phyloP scores from a whole-genome alignment of 2,888 invertebrate genomes.

The Syrphus vitripennis region DNA sequence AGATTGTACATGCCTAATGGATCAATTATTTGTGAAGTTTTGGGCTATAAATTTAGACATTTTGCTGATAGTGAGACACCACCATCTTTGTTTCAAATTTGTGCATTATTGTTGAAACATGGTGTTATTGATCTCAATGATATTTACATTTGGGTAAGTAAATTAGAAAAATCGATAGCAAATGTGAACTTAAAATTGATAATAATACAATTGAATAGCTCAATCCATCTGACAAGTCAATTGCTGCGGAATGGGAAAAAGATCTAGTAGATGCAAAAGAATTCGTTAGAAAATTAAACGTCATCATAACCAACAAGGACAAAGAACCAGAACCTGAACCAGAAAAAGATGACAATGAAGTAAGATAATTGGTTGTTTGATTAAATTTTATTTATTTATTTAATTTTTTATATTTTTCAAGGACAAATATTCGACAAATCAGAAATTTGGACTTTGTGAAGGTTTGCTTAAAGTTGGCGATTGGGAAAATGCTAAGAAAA shows the following conservation, averaged over 20 bases:
- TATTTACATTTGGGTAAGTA: conserved; percentile 93
- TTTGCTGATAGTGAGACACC: conserved; percentile 86
- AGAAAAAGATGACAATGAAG: conserved; percentile 87
- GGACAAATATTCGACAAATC: conserved; percentile 85
- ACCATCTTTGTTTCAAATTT: conserved; percentile 92
- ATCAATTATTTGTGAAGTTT: conserved; percentile 94
- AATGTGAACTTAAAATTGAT: not conserved
- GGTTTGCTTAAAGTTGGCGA: conserved; percentile 93
- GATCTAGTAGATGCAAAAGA: conserved; percentile 92
- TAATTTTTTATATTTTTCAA: conserved; percentile 30
- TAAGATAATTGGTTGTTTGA: conserved; percentile 75
- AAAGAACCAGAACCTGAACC: conserved; percentile 88
- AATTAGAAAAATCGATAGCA: not conserved
- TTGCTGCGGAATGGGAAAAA: conserved; percentile 91
- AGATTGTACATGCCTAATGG: conserved; percentile 94
- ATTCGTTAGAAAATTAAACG: conserved; percentile 92
- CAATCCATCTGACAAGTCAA: conserved; percentile 91
- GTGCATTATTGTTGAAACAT: conserved; percentile 94
- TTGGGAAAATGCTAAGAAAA: conserved; percentile 91
- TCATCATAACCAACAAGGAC: conserved; percentile 90
- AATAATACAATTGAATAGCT: conserved; percentile 82
- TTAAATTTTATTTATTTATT: not conserved
- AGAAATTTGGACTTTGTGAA: conserved; percentile 96
- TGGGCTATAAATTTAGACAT: conserved; percentile 95
- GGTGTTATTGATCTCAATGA: conserved; percentile 92